A percentile compares a stretch with the other conserved stretches of the same genome.
phyloP scores from a whole-genome alignment of 2,888 invertebrate genomes.

The Germaria angustata region DNA sequence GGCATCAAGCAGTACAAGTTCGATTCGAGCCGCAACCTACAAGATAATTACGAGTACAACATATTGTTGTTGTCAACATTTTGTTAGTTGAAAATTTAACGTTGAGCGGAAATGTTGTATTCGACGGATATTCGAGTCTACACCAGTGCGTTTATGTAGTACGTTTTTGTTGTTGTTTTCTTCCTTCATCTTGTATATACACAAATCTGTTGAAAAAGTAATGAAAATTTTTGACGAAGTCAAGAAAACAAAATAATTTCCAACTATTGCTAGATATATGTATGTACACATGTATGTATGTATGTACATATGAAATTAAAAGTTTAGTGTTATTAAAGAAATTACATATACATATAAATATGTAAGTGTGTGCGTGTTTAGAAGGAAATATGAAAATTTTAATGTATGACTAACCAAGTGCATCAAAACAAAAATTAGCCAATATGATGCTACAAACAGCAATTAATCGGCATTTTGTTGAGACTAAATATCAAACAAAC shows the following conservation, averaged over 20 bases:
- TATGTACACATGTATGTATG: too few species aligned
- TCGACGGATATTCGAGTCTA: not conserved
- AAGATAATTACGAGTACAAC: not conserved
- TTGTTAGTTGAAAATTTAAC: slow-evolving; percentile 42
- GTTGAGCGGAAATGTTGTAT: slow-evolving; percentile 16
- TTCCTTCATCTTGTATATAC: slow-evolving; percentile 35
- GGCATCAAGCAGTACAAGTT: not conserved
- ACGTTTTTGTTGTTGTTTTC: slow-evolving; percentile 41
- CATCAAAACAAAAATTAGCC: slow-evolving; percentile 16
- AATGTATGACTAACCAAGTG: slow-evolving; percentile 14
- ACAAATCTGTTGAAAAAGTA: slow-evolving; percentile 33
- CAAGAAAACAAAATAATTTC: slow-evolving; percentile 11
- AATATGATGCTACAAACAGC: slow-evolving; percentile 23
- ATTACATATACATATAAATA: not conserved
- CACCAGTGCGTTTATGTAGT: not conserved
- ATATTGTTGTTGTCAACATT: slow-evolving; percentile 25
- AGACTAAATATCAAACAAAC: not conserved
- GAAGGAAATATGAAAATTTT: not conserved
- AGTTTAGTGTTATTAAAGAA: not conserved
- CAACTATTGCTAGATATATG: not conserved
- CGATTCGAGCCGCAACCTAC: not conserved
- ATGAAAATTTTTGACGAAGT: slow-evolving; percentile 21
- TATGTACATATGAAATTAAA: not conserved
- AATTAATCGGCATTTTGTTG: slow-evolving; percentile 19
- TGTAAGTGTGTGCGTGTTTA: not conserved